These are phyloP conservation scores for Chaunax sp. DNA, from an alignment of 2,797 vertebrate genomes.

Conservation along the genomic window DNA sequence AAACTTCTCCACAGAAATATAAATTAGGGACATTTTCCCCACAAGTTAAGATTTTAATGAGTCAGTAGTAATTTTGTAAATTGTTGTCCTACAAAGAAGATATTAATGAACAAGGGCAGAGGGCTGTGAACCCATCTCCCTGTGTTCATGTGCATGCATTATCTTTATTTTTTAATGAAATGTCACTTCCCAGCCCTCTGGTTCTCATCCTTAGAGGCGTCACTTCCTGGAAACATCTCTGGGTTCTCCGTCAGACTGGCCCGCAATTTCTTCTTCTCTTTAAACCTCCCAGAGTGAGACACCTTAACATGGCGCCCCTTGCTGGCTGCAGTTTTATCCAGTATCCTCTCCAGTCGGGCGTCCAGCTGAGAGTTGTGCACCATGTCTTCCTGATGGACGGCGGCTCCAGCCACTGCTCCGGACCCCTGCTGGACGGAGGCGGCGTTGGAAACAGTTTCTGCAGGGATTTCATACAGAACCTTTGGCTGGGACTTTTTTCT, in stretches of 20 bases:
- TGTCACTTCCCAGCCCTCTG: conserved; percentile 45
- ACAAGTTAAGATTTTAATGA: neutral
- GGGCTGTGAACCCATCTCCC: neutral
- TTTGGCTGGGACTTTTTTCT: conserved; percentile 88
- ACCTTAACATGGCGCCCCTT: conserved; percentile 93
- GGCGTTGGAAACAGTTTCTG: conserved; percentile 71
- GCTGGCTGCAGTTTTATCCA: conserved; percentile 85
- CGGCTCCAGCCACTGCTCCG: conserved; percentile 27
- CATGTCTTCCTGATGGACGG: conserved; percentile 8
- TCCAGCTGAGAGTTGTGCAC: conserved; percentile 74
- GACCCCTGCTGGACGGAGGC: conserved; percentile 6
- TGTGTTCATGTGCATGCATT: neutral
- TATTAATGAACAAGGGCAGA: neutral
- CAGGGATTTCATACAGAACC: conserved; percentile 87
- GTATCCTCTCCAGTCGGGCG: conserved; percentile 89
- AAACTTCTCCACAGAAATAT: neutral
- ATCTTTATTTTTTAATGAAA: neutral
- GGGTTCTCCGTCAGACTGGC: conserved; percentile 86
- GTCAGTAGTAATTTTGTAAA: too few relatives aligned
- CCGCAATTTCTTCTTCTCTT: conserved; percentile 92
- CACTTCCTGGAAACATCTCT: conserved; percentile 79
- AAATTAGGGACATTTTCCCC: neutral
- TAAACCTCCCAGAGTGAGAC: conserved; percentile 92
- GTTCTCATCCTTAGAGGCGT: conserved; percentile 69
- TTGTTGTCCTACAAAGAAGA: too few relatives aligned